These are phyloP conservation scores for Conops quadrifasciatus DNA, from an alignment of 2,888 invertebrate genomes.

Conservation along the genomic window DNA sequence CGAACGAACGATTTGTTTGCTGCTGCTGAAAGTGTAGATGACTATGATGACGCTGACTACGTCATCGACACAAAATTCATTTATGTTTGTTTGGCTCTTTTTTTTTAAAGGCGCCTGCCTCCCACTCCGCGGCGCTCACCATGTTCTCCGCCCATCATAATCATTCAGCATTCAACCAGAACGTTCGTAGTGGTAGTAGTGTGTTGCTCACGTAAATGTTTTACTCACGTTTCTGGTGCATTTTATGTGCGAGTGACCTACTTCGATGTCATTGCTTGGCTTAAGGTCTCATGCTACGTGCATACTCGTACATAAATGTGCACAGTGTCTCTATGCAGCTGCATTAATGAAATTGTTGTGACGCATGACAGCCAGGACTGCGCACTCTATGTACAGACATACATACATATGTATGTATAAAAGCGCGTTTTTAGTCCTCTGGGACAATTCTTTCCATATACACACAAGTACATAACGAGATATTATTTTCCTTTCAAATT, in stretches of 20 bases:
- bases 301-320: not conserved
- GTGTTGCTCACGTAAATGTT: not conserved
- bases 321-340: not conserved
- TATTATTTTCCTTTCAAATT: no score
- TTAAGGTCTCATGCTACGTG: conserved; percentile 13
- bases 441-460: no score
- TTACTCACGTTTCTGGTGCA: conserved; percentile 15
- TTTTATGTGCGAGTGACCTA: conserved; percentile 22
- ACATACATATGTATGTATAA: no score
- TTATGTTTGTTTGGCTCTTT: conserved; percentile 8
- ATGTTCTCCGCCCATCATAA: not conserved
- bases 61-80: not conserved
- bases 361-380: conserved; percentile 11
- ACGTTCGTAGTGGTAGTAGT: not conserved
- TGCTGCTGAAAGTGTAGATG: not conserved
- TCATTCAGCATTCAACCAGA: not conserved
- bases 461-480: no score
- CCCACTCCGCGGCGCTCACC: not conserved
- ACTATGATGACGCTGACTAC: conserved; percentile 6
- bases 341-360: not conserved
- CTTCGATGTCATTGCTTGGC: conserved; percentile 28
- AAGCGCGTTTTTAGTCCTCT: not conserved
- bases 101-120: not conserved
- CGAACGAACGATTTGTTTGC: no score
- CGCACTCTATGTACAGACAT: not conserved